Base-by-base conservation (phyloP, 2,113 vertebrate genomes). In the Brachyhypopomus occidentalis region DNA sequence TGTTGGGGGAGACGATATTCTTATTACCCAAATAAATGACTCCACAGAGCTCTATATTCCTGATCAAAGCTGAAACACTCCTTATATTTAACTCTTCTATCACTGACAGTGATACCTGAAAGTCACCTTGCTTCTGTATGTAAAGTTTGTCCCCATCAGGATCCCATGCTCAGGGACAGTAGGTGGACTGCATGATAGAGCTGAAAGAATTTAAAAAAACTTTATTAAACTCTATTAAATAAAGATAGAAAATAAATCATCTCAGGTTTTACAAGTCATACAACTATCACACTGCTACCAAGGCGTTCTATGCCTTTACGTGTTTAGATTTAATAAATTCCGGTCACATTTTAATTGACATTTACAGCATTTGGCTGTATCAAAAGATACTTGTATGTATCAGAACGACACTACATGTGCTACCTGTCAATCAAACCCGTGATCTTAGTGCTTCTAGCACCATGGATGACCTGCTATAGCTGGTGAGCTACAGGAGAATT, bases 81-180 rank as follows among this genome's bases (percentile, higher is more conserved):
- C 55, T 60, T 34, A 77, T 78, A 72, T 79, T 34, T 1, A 17
- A 48, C 64, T 60, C 45, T 77, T 81, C 80, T 84, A 81, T 79
- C 84, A 88, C 87, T 87, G 90, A 89, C 81, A 79, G 85, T 81
- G 88, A 88, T 96, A 99, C 98, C 96, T 97, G 92, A 96, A 98
- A 75, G 88, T 92, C 89, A 98, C 95, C 92, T 95, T 97, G 92
- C 86, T 97, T 86, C 90, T 94, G 86, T 94, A 98, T 52, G 96
- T 98, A 92, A 97, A 97, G 88, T 94, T 94, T 84, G 88, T 93
- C 63, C 95, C 97, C 2, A 88, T 91, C 91, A 96, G 87, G 81
- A 87, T 59, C 77, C 95, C 91, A 80, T 99, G 95, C 79, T 96
- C 93, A 74, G 96, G 96, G 83, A 93, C 66, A 75, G 83, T 69